Percentiles rank a stretch among this genome's conserved stretches.
Conservation (phyloP, 2,113 vertebrate genomes). For the Taurulus bubalis region DNA sequence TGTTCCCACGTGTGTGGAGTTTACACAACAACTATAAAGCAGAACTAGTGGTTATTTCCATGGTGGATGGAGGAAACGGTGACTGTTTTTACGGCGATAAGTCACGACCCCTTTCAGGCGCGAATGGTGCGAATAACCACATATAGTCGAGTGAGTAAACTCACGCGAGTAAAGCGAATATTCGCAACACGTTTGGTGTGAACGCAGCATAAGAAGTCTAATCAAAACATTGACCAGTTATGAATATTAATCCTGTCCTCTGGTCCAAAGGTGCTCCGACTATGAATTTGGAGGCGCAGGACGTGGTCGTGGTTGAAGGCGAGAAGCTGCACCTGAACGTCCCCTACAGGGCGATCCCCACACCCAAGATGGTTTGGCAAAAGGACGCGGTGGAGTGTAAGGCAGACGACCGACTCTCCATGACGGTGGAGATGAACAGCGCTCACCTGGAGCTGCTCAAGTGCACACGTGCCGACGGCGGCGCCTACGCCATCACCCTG, state of each 20-base stretch:
- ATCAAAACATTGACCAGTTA: not conserved
- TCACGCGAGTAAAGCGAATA: no score
- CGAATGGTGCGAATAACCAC: no score
- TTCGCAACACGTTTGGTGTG: no score
- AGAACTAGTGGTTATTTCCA: no score
- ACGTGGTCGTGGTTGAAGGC: constrained; percentile 92
- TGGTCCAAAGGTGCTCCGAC: constrained; percentile 88
- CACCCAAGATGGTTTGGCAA: constrained; percentile 92
- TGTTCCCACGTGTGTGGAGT: no score
- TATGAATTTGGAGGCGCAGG: constrained; percentile 89
- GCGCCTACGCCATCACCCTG: constrained; percentile 90
- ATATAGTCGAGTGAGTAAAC: no score
- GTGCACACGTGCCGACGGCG: constrained; percentile 89
- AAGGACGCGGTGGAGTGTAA: constrained; percentile 92
- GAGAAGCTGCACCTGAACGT: constrained; percentile 92
- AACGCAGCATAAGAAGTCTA: not conserved
- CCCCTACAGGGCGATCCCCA: constrained; percentile 93
- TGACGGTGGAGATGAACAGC: constrained; percentile 89
- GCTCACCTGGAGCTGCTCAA: constrained; percentile 90
- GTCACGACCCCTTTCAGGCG: no score
- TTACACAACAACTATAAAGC: no score
- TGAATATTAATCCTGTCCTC: not conserved
- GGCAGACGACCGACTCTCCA: constrained; percentile 87
- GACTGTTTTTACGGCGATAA: no score
- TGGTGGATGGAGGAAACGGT: no score